phyloP scores from a whole-genome alignment of 2,888 invertebrate genomes.

The Tolmerus cingulatus region DNA sequence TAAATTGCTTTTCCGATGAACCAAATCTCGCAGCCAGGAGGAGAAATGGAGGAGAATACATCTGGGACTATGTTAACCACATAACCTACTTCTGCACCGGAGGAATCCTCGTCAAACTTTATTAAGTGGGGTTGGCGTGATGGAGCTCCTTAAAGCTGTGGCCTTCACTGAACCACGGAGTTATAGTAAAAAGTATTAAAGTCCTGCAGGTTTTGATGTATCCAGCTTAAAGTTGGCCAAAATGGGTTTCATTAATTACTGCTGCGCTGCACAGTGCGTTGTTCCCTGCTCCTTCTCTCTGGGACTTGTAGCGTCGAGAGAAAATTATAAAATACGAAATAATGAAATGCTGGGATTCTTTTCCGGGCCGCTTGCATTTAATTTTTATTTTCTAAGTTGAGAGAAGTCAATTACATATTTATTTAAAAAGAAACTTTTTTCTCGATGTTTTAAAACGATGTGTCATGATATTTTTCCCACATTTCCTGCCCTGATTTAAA shows the following conservation, averaged over 20 bases:
- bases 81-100: conserved; percentile 9
- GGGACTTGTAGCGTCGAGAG: neutral
- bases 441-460: neutral
- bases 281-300: neutral
- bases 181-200: neutral
- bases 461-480: neutral
- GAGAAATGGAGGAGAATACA: neutral
- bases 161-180: neutral
- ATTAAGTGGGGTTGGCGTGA: conserved; percentile 33
- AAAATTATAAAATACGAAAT: neutral
- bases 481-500: neutral
- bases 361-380: neutral
- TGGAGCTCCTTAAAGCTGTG: neutral
- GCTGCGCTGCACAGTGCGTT: neutral
- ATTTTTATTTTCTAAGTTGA: neutral
- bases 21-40: conserved; percentile 4
- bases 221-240: neutral
- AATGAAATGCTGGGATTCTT: neutral
- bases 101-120: conserved; percentile 23
- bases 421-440: neutral
- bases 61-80: conserved; percentile 11
- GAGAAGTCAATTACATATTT: neutral
- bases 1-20: conserved; percentile 22
- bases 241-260: neutral
- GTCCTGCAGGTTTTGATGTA: neutral